phyloP scores from a whole-genome alignment of 2,888 invertebrate genomes.

The Caenorhabditis afra region DNA sequence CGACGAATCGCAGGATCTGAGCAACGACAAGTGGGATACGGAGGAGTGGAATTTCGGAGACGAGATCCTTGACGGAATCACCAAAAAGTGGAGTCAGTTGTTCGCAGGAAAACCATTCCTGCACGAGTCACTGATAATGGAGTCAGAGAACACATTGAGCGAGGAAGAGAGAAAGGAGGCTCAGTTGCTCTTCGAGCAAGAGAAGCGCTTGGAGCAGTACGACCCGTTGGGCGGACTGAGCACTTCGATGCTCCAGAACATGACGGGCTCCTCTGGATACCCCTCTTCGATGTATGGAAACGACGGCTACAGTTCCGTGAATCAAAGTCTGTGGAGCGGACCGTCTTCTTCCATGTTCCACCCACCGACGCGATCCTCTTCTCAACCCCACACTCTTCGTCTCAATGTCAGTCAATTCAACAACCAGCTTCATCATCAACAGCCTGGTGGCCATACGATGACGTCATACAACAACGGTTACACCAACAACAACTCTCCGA shows the following conservation, averaged over 20 bases:
- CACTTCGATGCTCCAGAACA: conserved; percentile 9
- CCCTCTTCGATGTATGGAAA: neutral
- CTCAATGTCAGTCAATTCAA: conserved; percentile 17
- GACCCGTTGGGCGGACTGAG: conserved; percentile 23
- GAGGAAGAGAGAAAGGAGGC: conserved; percentile 77
- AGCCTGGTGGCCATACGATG: conserved; percentile 41
- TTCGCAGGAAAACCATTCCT: conserved; percentile 73
- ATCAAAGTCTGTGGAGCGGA: neutral
- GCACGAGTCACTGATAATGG: conserved; percentile 76
- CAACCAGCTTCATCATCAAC: conserved; percentile 6
- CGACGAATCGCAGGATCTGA: conserved; percentile 77
- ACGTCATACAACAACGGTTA: conserved; percentile 32
- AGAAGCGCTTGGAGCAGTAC: conserved; percentile 41
- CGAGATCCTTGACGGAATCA: conserved; percentile 64
- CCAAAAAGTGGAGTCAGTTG: conserved; percentile 45
- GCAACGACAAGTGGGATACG: conserved; percentile 51
- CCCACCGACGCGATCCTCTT: conserved; percentile 5
- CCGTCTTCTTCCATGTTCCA: neutral
- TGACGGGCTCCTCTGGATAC: conserved; percentile 5
- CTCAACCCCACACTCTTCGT: conserved; percentile 36
- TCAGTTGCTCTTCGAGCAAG: conserved; percentile 66
- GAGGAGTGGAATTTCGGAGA: conserved; percentile 70
- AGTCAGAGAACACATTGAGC: conserved; percentile 72
- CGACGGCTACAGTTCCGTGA: neutral
- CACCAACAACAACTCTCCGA: conserved; percentile 26